A percentile compares a stretch with the other conserved stretches of the same genome.
These are phyloP conservation scores for Plebejus argus DNA, from an alignment of 2,888 invertebrate species.

Conservation along the genomic window DNA sequence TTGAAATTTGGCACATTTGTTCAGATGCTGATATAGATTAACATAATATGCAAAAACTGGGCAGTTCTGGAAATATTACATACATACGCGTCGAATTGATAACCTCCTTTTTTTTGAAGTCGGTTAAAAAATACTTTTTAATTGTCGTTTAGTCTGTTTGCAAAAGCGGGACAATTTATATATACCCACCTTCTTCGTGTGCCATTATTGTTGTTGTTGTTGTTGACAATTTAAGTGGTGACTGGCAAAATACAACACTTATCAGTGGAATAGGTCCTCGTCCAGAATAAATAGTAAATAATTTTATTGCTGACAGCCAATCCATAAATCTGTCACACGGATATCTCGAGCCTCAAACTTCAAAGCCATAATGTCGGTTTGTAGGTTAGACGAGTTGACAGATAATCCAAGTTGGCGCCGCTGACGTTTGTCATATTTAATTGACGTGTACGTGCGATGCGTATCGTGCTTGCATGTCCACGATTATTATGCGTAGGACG, in stretches of 20 bases:
- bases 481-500: constrained; percentile 1
- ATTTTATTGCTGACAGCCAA: background rate
- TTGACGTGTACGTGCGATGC: constrained; percentile 16
- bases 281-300: background rate
- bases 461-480: constrained; percentile 2
- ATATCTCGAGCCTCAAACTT: background rate
- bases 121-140: too few relatives aligned
- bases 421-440: constrained; percentile 21
- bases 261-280: background rate
- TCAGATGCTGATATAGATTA: too few relatives aligned
- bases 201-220: background rate
- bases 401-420: constrained; percentile 11
- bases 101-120: too few relatives aligned
- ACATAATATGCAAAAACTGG: too few relatives aligned
- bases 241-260: background rate
- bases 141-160: too few relatives aligned
- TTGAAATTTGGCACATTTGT: too few relatives aligned
- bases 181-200: too few relatives aligned
- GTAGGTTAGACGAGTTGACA: constrained; percentile 4
- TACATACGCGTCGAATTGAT: too few relatives aligned
- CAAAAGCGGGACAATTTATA: too few relatives aligned
- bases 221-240: background rate
- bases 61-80: too few relatives aligned
- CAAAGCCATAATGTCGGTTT: constrained; percentile 4
- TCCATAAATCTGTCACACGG: constrained; percentile 13